Base-by-base conservation (phyloP, 2,113 vertebrate genomes). In the Desmodus rotundus region DNA sequence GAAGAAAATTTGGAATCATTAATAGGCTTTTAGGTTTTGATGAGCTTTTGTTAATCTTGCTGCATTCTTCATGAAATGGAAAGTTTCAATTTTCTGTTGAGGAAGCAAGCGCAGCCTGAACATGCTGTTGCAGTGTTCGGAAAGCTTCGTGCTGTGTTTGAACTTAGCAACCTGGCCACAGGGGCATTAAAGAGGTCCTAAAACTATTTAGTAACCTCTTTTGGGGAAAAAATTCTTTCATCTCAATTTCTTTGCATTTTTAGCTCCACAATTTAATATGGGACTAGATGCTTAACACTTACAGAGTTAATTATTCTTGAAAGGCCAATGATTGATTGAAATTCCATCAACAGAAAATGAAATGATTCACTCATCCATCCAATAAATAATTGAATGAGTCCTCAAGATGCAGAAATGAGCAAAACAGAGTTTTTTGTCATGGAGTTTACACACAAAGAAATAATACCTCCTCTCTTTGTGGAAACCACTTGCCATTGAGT, bases 241-340 rank as follows among this genome's bases (percentile, higher is more conserved):
- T 41, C 8, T 88, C 28, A 65, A 24, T 77, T 45, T 80, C 19
- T 70, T 77, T 52, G 20, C 78, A 24, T 61, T 87, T 87, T 92
- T 77, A 67, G 14, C 31, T 86, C 61, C 20, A 33, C 91, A 87
- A 80, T 80, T 93, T 87, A 76, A 80, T 73, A 61, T 4, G 86
- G 15, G 24, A 85, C 41, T 43, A 47, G 47, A 74, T 85, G 36
- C 43, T 95, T 68, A 96, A 63, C 13, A 43, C 26, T 89, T 95
- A 89, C 2, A 83, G n/a, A 86, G 52, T 83, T 92, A 90, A 72
- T 88, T n/a, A 77, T 63, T 77, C 45, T 70, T 86, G 72, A 94
- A 97, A 70, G 61, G 36, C 16, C n/a, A 52, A 2, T 33, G 26
- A 38, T 43, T 84, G 56, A 56, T 52, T 76, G 45, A 84, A 89